A percentile compares a stretch with the other conserved stretches of the same genome.
Evolutionary conservation across 2,888 invertebrate genomes (phyloP).

Genomic region (Sesia bembeciformis): DNA sequence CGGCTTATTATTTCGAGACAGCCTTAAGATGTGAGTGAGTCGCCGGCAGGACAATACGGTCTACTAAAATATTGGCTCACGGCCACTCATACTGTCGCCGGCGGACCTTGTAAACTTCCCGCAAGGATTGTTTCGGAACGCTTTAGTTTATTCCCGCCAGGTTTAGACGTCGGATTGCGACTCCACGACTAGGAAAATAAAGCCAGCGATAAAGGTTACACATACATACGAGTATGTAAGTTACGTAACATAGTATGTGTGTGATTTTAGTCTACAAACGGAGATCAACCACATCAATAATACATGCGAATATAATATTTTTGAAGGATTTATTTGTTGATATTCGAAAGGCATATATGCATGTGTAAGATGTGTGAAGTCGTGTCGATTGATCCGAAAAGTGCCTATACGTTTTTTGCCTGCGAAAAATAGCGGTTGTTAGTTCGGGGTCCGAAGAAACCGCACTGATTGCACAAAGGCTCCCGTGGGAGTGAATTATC

Average conservation of each 20-base stretch:
- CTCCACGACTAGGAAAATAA: not conserved
- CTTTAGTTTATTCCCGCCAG: constrained; percentile 1
- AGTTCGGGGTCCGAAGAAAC: constrained; percentile 47
- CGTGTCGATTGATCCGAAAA: too few species aligned
- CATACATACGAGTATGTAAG: not conserved
- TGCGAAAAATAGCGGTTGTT: not conserved
- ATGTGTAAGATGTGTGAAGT: not conserved
- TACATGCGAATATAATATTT: not conserved
- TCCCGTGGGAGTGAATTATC: constrained; percentile 63
- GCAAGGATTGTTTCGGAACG: constrained; percentile 1
- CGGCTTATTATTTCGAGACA: constrained; percentile 62
- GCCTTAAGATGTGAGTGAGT: constrained; percentile 31
- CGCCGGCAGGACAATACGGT: constrained; percentile 50
- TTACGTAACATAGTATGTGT: too few species aligned
- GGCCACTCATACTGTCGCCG: constrained; percentile 1
- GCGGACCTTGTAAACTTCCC: not conserved
- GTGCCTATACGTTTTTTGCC: not conserved
- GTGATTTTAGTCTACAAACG: too few species aligned
- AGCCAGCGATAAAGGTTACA: not conserved
- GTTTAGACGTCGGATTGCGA: not conserved
- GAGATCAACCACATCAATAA: too few species aligned
- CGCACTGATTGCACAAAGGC: constrained; percentile 70
- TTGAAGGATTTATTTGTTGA: not conserved
- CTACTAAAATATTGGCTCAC: constrained; percentile 33
- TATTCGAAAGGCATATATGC: not conserved